A percentile compares a stretch with the other conserved stretches of the same genome.
Evolutionary conservation across 2,797 vertebrate species (phyloP).

Genomic region (Meriones psammophilus): DNA sequence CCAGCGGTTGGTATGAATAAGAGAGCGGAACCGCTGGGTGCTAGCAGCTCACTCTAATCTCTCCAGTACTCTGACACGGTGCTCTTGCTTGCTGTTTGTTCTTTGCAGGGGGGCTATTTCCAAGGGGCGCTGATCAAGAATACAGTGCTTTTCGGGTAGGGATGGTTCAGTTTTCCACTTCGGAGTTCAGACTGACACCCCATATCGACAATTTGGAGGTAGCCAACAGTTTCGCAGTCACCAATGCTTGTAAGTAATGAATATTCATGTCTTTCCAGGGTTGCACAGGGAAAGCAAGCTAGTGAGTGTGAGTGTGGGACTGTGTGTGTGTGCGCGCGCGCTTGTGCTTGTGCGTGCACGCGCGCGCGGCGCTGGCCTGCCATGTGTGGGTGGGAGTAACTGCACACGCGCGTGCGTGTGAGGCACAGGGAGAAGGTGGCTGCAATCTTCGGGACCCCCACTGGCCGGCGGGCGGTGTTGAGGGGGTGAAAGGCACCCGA

Average conservation of each 20-base stretch:
- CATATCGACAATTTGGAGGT: slow-evolving; percentile 99
- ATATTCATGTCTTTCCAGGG: slow-evolving; percentile 68
- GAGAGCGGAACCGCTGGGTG: background rate
- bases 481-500: background rate
- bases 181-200: slow-evolving; percentile 97
- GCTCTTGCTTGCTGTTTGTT: slow-evolving; percentile 78
- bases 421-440: slow-evolving; percentile 56
- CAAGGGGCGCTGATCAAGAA: slow-evolving; percentile 98
- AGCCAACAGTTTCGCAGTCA: slow-evolving; percentile 99
- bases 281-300: slow-evolving; percentile 48
- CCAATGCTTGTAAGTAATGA: slow-evolving; percentile 97
- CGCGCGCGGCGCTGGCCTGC: slow-evolving; percentile 3
- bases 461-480: background rate
- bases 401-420: slow-evolving; percentile 65
- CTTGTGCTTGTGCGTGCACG: background rate
- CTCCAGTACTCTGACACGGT: slow-evolving; percentile 70
- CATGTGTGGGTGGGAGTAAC: slow-evolving; percentile 61
- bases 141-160: slow-evolving; percentile 99
- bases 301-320: background rate
- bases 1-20: background rate
- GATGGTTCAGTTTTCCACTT: slow-evolving; percentile 97
- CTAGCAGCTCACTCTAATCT: background rate
- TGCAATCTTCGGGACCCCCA: slow-evolving; percentile 70
- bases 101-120: slow-evolving; percentile 96
- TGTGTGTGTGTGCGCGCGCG: slow-evolving; percentile 51